Percentiles rank a stretch among this genome's conserved stretches.
Conservation (phyloP, 2,888 invertebrate genomes). For the Tortricodes alternella region DNA sequence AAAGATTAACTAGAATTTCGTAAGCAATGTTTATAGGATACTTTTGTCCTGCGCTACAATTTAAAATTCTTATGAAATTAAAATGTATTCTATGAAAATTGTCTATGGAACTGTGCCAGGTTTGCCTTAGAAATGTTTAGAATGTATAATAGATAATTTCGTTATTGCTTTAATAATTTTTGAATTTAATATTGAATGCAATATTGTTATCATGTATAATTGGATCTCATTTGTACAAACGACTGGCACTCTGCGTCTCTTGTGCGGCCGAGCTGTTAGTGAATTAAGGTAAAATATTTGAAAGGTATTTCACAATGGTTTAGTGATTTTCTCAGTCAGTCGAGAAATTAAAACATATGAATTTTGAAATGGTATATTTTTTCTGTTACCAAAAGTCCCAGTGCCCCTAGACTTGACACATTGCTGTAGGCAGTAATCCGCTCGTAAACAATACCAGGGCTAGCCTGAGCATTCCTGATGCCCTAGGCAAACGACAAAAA, state of each 20-base stretch:
- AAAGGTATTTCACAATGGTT: slow-evolving; percentile 67
- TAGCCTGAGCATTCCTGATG: too few species aligned
- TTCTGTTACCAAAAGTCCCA: not conserved
- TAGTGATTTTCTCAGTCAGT: slow-evolving; percentile 55
- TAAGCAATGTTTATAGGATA: slow-evolving; percentile 17
- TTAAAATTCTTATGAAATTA: slow-evolving; percentile 12
- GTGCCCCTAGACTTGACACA: too few species aligned
- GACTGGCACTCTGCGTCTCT: slow-evolving; percentile 13
- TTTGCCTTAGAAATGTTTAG: slow-evolving; percentile 57
- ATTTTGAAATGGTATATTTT: slow-evolving; percentile 39
- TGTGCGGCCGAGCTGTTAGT: slow-evolving; percentile 60
- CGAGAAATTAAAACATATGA: slow-evolving; percentile 63
- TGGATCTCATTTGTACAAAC: slow-evolving; percentile 58
- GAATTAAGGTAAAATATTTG: slow-evolving; percentile 58
- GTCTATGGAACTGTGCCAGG: slow-evolving; percentile 47
- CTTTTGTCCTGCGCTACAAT: not conserved
- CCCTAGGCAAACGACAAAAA: too few species aligned
- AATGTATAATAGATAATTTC: slow-evolving; percentile 40
- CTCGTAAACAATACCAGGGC: too few species aligned
- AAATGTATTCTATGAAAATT: slow-evolving; percentile 28
- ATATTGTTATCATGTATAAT: slow-evolving; percentile 45
- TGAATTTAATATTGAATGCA: slow-evolving; percentile 50
- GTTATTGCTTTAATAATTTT: slow-evolving; percentile 45
- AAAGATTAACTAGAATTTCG: slow-evolving; percentile 26
- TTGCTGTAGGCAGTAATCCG: too few species aligned